These are phyloP conservation scores for Apis florea DNA, from an alignment of 1,140 invertebrate species.

Conservation along the genomic window DNA sequence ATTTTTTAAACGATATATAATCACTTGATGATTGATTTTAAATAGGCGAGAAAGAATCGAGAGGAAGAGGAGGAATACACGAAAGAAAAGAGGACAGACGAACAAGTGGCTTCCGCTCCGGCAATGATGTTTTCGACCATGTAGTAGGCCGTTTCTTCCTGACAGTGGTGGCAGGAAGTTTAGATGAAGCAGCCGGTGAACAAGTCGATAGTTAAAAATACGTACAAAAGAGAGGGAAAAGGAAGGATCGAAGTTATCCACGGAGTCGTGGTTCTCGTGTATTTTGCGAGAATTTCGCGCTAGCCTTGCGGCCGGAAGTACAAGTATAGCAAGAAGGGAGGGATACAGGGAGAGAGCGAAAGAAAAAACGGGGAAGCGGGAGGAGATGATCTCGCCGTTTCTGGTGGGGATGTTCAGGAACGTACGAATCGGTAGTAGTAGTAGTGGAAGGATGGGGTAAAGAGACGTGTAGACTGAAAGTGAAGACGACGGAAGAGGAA, in stretches of 20 bases:
- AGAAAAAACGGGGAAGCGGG: conserved; percentile 69
- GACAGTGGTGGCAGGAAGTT: conserved; percentile 69
- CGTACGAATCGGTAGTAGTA: conserved; percentile 54
- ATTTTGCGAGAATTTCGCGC: conserved; percentile 73
- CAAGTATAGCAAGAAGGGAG: conserved; percentile 70
- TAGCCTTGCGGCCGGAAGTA: conserved; percentile 72
- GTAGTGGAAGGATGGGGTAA: conserved; percentile 43
- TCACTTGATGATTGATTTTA: not conserved
- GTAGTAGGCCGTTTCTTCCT: conserved; percentile 50
- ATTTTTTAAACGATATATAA: not conserved
- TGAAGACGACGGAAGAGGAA: conserved; percentile 40
- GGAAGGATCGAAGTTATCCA: conserved; percentile 20
- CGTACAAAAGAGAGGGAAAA: conserved; percentile 23
- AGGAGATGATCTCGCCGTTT: conserved; percentile 37
- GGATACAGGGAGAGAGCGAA: conserved; percentile 60
- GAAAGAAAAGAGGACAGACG: conserved; percentile 39
- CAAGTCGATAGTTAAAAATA: conserved; percentile 69
- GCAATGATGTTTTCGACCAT: conserved; percentile 35
- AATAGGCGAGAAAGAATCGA: not conserved
- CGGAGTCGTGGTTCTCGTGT: conserved; percentile 54
- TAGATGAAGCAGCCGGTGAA: conserved; percentile 62
- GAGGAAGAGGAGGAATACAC: not conserved
- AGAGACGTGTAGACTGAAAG: conserved; percentile 50
- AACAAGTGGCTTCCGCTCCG: conserved; percentile 47
- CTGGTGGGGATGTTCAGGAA: conserved; percentile 66